Percentiles rank a stretch among this genome's conserved stretches.
phyloP scores from a whole-genome alignment of 2,113 vertebrate species.

The Sitta europaea region DNA sequence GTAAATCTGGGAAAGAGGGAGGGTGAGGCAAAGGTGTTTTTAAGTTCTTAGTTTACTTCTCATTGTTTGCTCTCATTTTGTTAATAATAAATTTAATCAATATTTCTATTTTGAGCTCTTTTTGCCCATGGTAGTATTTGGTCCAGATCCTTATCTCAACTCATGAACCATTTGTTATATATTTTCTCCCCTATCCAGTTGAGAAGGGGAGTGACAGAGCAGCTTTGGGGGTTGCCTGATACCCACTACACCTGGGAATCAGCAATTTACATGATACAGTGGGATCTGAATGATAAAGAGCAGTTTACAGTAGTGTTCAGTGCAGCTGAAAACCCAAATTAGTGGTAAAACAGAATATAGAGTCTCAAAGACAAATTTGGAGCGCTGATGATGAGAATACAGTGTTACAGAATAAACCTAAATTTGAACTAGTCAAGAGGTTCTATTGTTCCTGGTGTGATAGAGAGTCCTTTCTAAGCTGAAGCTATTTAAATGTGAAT shows the following conservation, averaged over 20 bases:
- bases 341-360: neutral
- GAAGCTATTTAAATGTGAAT: neutral
- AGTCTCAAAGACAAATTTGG: neutral
- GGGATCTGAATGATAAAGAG: neutral
- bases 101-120: neutral
- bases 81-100: neutral
- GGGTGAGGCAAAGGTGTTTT: neutral
- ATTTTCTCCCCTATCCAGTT: neutral
- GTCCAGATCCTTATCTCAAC: neutral
- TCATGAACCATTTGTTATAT: neutral
- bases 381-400: neutral
- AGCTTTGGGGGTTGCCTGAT: neutral
- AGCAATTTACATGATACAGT: neutral
- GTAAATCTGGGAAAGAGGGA: neutral
- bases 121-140: neutral
- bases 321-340: neutral
- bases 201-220: neutral
- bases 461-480: neutral
- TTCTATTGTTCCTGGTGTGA: neutral
- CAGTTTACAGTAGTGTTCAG: neutral
- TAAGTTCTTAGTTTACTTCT: neutral
- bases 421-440: neutral
- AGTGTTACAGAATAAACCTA: neutral
- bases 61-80: neutral
- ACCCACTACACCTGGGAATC: neutral